These are phyloP conservation scores for Hassar affinis DNA, from an alignment of 2,113 vertebrate species.

Conservation along the genomic window DNA sequence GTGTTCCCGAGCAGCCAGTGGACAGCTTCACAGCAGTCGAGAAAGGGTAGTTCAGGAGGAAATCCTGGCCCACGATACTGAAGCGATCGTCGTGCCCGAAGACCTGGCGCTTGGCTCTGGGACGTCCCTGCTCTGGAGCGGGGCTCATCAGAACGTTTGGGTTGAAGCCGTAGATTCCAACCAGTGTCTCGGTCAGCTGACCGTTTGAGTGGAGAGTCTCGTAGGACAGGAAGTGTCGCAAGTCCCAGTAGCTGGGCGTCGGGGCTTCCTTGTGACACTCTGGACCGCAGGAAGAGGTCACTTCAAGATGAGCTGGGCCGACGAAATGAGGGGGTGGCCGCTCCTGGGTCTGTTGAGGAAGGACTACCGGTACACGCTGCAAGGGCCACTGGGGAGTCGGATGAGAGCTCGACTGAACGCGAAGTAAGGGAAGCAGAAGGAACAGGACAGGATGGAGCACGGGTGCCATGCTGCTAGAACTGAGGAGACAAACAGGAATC, in stretches of 20 bases:
- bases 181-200: constrained; percentile 82
- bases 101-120: constrained; percentile 88
- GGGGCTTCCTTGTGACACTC: constrained; percentile 85
- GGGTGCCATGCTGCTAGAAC: constrained; percentile 39
- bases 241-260: constrained; percentile 81
- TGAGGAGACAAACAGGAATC: constrained; percentile 8
- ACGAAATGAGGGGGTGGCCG: constrained; percentile 81
- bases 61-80: constrained; percentile 89
- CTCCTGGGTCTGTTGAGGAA: constrained; percentile 79
- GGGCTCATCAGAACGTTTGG: constrained; percentile 21
- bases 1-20: constrained; percentile 89
- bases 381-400: constrained; percentile 80
- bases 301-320: constrained; percentile 80
- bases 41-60: constrained; percentile 89
- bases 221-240: constrained; percentile 82
- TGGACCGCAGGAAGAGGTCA: constrained; percentile 82
- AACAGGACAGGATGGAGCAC: constrained; percentile 52
- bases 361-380: constrained; percentile 85
- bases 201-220: constrained; percentile 89
- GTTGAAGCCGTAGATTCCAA: constrained; percentile 84
- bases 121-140: constrained; percentile 43
- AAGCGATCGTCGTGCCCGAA: constrained; percentile 92
- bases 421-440: constrained; percentile 72
- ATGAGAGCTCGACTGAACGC: constrained; percentile 61
- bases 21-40: constrained; percentile 93